These are phyloP conservation scores for Periophthalmus modestus DNA, from an alignment of 2,113 vertebrate species.

Conservation along the genomic window DNA sequence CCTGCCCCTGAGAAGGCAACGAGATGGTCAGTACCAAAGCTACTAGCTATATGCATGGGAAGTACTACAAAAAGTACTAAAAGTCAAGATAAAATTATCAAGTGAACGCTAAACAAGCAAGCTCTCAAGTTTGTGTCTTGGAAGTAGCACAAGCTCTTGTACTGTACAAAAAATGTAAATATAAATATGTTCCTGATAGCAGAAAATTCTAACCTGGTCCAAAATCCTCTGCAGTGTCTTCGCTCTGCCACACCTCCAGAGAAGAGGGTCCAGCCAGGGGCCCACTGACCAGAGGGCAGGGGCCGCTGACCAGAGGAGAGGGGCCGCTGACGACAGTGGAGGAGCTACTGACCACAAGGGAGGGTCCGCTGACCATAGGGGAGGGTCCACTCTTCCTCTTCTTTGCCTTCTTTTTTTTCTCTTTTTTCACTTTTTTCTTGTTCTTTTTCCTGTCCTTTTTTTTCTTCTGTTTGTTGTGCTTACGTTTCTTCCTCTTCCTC, in stretches of 20 bases:
- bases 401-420: slow-evolving; percentile 70
- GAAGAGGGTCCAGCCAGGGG: slow-evolving; percentile 54
- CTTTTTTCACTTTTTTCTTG: slow-evolving; percentile 64
- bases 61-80: neutral
- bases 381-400: slow-evolving; percentile 73
- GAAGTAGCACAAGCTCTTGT: neutral
- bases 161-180: too few species aligned
- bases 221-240: slow-evolving; percentile 72
- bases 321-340: too few species aligned
- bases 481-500: slow-evolving; percentile 79
- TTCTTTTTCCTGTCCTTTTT: slow-evolving; percentile 71
- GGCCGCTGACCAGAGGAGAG: neutral
- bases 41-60: neutral
- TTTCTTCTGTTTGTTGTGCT: slow-evolving; percentile 70
- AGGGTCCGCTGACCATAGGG: neutral
- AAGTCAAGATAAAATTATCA: neutral
- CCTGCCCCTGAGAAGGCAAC: neutral
- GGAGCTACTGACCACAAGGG: neutral
- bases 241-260: slow-evolving; percentile 86
- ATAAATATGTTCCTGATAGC: too few species aligned
- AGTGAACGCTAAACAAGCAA: neutral
- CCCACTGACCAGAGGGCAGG: neutral
- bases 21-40: slow-evolving; percentile 7
- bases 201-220: slow-evolving; percentile 82
- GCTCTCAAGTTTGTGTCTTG: too few species aligned